Percentiles rank a stretch among this genome's conserved stretches.
phyloP scores from a whole-genome alignment of 2,113 vertebrate genomes.

The Limanda limanda region DNA sequence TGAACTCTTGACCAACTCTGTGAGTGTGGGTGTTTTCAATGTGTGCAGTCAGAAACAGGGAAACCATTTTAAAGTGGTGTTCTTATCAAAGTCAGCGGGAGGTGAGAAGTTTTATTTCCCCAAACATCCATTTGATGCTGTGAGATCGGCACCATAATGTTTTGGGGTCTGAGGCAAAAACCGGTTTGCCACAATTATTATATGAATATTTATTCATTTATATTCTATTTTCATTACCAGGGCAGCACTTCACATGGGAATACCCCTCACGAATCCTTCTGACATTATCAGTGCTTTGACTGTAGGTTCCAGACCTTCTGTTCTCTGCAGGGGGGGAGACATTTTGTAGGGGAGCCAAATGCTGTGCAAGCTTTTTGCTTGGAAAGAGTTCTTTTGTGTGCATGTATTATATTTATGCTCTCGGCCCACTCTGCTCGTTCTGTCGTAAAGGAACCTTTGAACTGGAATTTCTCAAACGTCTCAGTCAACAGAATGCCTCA shows the following conservation, averaged over 20 bases:
- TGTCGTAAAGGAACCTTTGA: slow-evolving; percentile 29
- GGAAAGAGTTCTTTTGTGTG: slow-evolving; percentile 32
- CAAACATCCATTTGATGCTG: background rate
- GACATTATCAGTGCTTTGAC: slow-evolving; percentile 12
- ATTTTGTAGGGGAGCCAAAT: background rate
- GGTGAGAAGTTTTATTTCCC: background rate
- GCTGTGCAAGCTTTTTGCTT: slow-evolving; percentile 15
- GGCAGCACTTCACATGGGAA: slow-evolving; percentile 2
- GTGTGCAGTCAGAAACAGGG: slow-evolving; percentile 2
- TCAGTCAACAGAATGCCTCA: slow-evolving; percentile 14
- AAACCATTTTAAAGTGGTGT: background rate
- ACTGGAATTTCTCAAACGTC: slow-evolving; percentile 41
- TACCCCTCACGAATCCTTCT: slow-evolving; percentile 15
- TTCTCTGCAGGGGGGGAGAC: slow-evolving; percentile 9
- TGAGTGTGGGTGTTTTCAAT: slow-evolving; percentile 29
- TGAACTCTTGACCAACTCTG: slow-evolving; percentile 35
- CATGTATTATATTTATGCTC: slow-evolving; percentile 20
- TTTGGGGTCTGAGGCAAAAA: background rate
- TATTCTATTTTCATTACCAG: background rate
- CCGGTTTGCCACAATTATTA: slow-evolving; percentile 2
- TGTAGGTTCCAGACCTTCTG: slow-evolving; percentile 7
- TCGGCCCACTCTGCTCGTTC: slow-evolving; percentile 28
- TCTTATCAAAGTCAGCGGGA: background rate
- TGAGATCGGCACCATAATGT: background rate
- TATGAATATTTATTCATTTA: slow-evolving; percentile 1